phyloP scores from a whole-genome alignment of 2,888 invertebrate genomes.

The Apamea crenata region DNA sequence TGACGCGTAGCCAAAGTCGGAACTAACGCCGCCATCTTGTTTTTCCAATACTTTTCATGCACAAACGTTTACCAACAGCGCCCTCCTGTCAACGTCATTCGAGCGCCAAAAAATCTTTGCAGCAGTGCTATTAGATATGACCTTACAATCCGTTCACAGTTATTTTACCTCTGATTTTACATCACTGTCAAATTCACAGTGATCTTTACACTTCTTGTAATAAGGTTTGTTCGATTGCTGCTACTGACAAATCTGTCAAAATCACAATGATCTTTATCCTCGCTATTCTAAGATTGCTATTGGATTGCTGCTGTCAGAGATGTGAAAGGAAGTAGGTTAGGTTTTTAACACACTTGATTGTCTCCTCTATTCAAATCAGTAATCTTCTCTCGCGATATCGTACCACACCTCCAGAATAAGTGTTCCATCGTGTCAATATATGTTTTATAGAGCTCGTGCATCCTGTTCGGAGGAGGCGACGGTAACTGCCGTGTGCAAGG shows the following conservation, averaged over 20 bases:
- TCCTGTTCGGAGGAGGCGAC: constrained; percentile 52
- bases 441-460: constrained; percentile 61
- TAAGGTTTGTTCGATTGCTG: no score
- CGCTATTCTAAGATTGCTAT: not conserved
- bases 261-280: not conserved
- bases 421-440: constrained; percentile 58
- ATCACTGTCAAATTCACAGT: not conserved
- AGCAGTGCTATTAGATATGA: not conserved
- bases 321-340: not conserved
- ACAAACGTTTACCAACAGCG: not conserved
- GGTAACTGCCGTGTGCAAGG: constrained; percentile 46
- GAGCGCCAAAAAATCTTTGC: not conserved
- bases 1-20: not conserved
- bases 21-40: not conserved
- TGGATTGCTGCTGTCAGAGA: not conserved
- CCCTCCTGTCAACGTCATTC: not conserved
- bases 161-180: not conserved
- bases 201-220: not conserved
- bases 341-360: not conserved
- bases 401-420: constrained; percentile 42
- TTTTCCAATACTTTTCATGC: not conserved
- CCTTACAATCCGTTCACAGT: not conserved
- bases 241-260: no score
- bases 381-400: not conserved
- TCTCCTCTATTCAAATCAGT: not conserved